phyloP scores from a whole-genome alignment of 2,113 vertebrate species.

The Oryzias javanicus region DNA sequence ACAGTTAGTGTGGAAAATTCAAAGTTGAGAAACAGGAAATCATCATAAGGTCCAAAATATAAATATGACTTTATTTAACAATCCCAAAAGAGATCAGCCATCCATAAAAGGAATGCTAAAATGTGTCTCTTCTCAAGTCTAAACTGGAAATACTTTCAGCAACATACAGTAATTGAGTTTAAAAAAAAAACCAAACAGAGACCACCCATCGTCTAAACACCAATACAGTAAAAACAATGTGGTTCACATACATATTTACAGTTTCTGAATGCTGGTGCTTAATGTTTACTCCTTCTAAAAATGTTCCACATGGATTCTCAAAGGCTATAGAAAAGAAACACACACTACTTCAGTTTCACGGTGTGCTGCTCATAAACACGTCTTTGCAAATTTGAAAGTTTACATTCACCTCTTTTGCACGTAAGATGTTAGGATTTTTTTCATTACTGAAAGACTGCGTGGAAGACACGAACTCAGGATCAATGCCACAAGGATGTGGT shows the following conservation, averaged over 20 bases:
- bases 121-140: slow-evolving; percentile 72
- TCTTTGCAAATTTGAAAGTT: slow-evolving; percentile 41
- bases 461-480: slow-evolving; percentile 59
- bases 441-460: slow-evolving; percentile 20
- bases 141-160: slow-evolving; percentile 72
- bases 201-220: slow-evolving; percentile 70
- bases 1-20: slow-evolving; percentile 6
- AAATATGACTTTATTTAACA: slow-evolving; percentile 82
- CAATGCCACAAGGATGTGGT: slow-evolving; percentile 11
- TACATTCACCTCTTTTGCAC: slow-evolving; percentile 68
- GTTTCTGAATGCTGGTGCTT: slow-evolving; percentile 73
- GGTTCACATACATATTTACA: slow-evolving; percentile 75
- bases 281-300: slow-evolving; percentile 57
- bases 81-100: slow-evolving; percentile 72
- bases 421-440: slow-evolving; percentile 16
- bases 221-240: slow-evolving; percentile 75
- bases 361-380: slow-evolving; percentile 25
- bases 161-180: slow-evolving; percentile 75
- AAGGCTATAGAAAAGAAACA: slow-evolving; percentile 25
- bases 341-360: slow-evolving; percentile 34
- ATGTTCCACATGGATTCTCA: slow-evolving; percentile 35
- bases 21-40: slow-evolving; percentile 10
- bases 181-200: slow-evolving; percentile 65
- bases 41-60: slow-evolving; percentile 76
- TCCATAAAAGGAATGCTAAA: slow-evolving; percentile 74